Conservation (phyloP, 2,888 invertebrate species). For the Trichogramma dendrolimi region DNA sequence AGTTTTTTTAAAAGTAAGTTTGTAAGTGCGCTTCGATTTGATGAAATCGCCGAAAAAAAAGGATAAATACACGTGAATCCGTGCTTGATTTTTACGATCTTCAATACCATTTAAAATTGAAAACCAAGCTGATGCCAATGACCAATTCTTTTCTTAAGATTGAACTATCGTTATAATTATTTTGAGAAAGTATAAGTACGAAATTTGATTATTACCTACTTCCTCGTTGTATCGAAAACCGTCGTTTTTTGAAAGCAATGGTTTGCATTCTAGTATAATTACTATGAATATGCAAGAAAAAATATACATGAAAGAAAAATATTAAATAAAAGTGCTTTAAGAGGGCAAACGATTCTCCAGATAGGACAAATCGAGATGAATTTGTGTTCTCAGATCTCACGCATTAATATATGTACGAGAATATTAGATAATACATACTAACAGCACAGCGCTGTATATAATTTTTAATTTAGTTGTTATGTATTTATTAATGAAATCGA, state of each 20-base stretch:
- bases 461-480: slow-evolving; percentile 35
- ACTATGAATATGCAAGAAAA: background rate
- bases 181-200: too few relatives aligned
- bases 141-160: background rate
- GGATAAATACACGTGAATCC: slow-evolving; percentile 15
- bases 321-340: slow-evolving; percentile 31
- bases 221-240: too few relatives aligned
- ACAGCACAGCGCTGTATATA: slow-evolving; percentile 29
- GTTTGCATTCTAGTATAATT: background rate
- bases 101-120: slow-evolving; percentile 6
- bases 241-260: too few relatives aligned
- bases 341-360: slow-evolving; percentile 35
- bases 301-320: slow-evolving; percentile 15
- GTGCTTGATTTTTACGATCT: slow-evolving; percentile 18
- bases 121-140: slow-evolving; percentile 1
- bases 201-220: too few relatives aligned
- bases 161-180: background rate
- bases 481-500: slow-evolving; percentile 37
- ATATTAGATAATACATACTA: slow-evolving; percentile 31
- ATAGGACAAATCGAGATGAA: slow-evolving; percentile 41
- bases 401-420: slow-evolving; percentile 36
- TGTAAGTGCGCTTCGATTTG: background rate
- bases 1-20: background rate
- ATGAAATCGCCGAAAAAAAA: slow-evolving; percentile 15
- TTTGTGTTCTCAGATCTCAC: slow-evolving; percentile 49